Evolutionary conservation across 2,888 invertebrate species (phyloP).

Genomic region (Andricus quercusramuli): DNA sequence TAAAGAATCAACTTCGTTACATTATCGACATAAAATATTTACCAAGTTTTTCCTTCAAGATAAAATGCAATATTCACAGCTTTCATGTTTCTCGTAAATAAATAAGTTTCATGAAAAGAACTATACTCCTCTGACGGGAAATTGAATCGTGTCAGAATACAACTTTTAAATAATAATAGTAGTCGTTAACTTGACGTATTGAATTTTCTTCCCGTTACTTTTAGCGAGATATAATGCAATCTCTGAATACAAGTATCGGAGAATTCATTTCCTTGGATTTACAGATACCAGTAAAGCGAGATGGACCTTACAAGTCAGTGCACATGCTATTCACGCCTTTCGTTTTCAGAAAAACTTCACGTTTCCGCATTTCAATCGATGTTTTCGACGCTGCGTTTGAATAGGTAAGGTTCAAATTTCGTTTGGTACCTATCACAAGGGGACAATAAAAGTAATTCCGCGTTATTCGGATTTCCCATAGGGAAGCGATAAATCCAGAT

Average conservation of each 20-base stretch:
- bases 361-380: not conserved
- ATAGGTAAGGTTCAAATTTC: not conserved
- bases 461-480: not conserved
- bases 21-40: slow-evolving; percentile 34
- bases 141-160: slow-evolving; percentile 14
- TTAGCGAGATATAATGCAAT: not conserved
- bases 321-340: not conserved
- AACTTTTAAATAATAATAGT: slow-evolving; percentile 28
- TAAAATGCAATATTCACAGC: slow-evolving; percentile 21
- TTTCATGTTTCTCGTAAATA: slow-evolving; percentile 26
- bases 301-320: slow-evolving; percentile 16
- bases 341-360: slow-evolving; percentile 19
- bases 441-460: slow-evolving; percentile 4
- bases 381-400: not conserved
- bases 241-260: not conserved
- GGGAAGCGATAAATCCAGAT: not conserved
- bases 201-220: not conserved
- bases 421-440: not conserved
- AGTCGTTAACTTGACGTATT: slow-evolving; percentile 12
- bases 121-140: slow-evolving; percentile 2
- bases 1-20: slow-evolving; percentile 32
- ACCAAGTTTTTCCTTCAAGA: slow-evolving; percentile 21
- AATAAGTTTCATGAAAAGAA: slow-evolving; percentile 18
- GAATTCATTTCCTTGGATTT: slow-evolving; percentile 19
- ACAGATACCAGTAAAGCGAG: not conserved